These are phyloP conservation scores for Tachina grossa DNA, from an alignment of 2,888 invertebrate species.

Conservation along the genomic window DNA sequence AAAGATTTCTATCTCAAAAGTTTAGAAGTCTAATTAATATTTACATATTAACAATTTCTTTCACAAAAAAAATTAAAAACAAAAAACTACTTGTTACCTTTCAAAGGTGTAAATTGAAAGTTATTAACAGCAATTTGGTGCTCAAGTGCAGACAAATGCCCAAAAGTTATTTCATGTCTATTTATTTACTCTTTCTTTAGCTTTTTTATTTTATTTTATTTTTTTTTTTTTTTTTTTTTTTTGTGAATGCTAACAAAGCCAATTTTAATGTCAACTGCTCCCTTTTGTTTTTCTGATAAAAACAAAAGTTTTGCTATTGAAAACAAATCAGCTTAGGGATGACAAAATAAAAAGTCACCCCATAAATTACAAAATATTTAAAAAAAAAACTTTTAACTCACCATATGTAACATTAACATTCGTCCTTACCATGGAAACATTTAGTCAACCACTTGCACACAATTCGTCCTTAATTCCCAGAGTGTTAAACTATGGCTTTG, in stretches of 20 bases:
- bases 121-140: slow-evolving; percentile 21
- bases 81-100: not conserved
- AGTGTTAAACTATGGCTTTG: slow-evolving; percentile 70
- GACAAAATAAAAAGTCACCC: slow-evolving; percentile 59
- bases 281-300: slow-evolving; percentile 24
- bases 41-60: not conserved
- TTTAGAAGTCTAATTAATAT: no score
- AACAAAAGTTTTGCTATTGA: slow-evolving; percentile 53
- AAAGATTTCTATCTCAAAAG: no score
- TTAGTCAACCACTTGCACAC: slow-evolving; percentile 62
- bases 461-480: slow-evolving; percentile 62
- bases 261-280: slow-evolving; percentile 59
- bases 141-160: slow-evolving; percentile 39
- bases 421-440: slow-evolving; percentile 31
- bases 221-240: not conserved
- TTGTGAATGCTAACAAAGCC: slow-evolving; percentile 40
- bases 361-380: slow-evolving; percentile 41
- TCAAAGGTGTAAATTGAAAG: not conserved
- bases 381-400: slow-evolving; percentile 31
- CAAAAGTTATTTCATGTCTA: not conserved
- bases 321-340: slow-evolving; percentile 41
- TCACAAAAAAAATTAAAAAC: not conserved
- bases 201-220: no score
- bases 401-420: slow-evolving; percentile 24
- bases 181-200: slow-evolving; percentile 15